These are phyloP conservation scores for Podarcis siculus DNA, from an alignment of 2,797 vertebrate species.

Conservation along the genomic window DNA sequence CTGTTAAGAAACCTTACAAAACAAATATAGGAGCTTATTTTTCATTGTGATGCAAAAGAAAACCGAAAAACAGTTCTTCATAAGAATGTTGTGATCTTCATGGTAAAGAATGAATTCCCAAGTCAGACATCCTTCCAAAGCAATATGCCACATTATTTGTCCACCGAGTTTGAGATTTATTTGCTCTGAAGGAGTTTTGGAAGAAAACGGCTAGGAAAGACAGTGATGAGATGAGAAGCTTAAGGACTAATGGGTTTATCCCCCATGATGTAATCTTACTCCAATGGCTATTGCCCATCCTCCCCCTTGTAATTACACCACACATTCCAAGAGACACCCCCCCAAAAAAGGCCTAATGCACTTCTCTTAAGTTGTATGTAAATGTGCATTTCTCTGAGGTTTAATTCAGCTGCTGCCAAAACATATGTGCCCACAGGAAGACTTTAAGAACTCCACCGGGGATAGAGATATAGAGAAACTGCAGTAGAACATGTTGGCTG, in stretches of 20 bases:
- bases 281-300: not conserved
- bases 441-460: not conserved
- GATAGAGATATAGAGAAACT: not conserved
- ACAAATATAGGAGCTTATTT: not conserved
- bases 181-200: conserved; percentile 45
- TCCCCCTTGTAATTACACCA: not conserved
- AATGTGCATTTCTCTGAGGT: not conserved
- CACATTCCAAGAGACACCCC: not conserved
- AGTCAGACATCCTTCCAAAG: conserved; percentile 13
- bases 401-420: not conserved
- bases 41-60: conserved; percentile 38
- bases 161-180: conserved; percentile 62
- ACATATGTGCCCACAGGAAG: conserved; percentile 29
- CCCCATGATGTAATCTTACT: conserved; percentile 1
- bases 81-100: conserved; percentile 43
- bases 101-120: conserved; percentile 53
- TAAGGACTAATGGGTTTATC: conserved; percentile 46
- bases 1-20: too few relatives aligned
- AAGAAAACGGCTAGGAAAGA: conserved; percentile 62
- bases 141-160: conserved; percentile 70
- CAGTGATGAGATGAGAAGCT: conserved; percentile 38
- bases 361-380: not conserved
- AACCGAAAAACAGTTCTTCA: conserved; percentile 51
- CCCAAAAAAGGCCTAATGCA: not conserved
- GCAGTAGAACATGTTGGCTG: not conserved